Conservation (phyloP, 2,113 vertebrate species). For the Corvus moneduloides region DNA sequence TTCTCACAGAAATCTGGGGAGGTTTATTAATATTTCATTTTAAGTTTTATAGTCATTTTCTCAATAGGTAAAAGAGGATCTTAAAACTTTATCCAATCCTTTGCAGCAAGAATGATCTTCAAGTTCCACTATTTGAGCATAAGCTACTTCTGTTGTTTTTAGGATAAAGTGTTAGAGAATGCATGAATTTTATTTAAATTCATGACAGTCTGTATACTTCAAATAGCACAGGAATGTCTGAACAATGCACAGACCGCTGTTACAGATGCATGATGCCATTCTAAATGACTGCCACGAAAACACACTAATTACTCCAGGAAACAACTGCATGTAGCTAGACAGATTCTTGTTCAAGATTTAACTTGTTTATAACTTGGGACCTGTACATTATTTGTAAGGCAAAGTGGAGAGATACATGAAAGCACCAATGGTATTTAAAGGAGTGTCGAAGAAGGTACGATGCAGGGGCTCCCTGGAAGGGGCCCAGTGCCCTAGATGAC, state of each 20-base stretch:
- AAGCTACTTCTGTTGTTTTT: constrained; percentile 9
- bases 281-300: not conserved
- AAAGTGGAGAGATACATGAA: not conserved
- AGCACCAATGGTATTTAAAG: not conserved
- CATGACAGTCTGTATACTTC: constrained; percentile 2
- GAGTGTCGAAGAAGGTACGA: rapidly evolving
- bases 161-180: not conserved
- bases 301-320: not conserved
- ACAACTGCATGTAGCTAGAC: not conserved
- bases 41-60: not conserved
- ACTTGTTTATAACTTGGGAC: not conserved
- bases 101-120: not conserved
- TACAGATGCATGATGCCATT: constrained; percentile 22
- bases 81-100: not conserved
- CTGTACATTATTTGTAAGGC: not conserved
- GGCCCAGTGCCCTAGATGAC: not conserved
- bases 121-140: not conserved
- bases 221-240: not conserved
- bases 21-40: not conserved
- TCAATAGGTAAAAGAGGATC: not conserved
- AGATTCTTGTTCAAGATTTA: not conserved
- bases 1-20: not conserved
- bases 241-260: constrained; percentile 32
- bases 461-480: not conserved
- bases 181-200: constrained; percentile 34